Evolutionary conservation across 2,113 vertebrate genomes (phyloP), one percentile per base, ranked within the genome.

Genomic region (Sinocyclocheilus anophthalmus): DNA sequence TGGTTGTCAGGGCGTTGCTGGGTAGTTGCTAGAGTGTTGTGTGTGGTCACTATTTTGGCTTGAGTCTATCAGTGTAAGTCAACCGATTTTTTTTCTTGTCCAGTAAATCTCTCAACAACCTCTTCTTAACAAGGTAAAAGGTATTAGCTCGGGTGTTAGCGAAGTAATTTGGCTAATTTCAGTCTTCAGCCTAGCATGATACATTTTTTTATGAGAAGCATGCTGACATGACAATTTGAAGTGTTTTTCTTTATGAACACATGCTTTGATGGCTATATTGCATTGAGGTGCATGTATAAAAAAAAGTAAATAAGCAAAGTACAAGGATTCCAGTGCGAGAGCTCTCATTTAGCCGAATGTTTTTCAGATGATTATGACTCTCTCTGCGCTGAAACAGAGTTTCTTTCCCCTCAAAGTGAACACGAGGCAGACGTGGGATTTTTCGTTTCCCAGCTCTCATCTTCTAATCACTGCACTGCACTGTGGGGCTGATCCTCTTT

Each of bases 381-480:
- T 92, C 91, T 91, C 91, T 79, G 91, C 91, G 91, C 89, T 91
- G 91, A 92, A 93, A 92, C 82, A 84, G 91, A 93, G 92, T 90
- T 88, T 90, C 89, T 91, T 93, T 89, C 88, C 2, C 88, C 92
- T 94, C 91, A 92, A 92, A 94, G 92, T 94, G 92, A 94, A 94
- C 93, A 93, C 93, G 86, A 93, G 91, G 91, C 92, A 94, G 93
- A 91, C 93, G 90, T 93, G 90, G 93, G 95, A 95, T 96, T 95
- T 95, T 84, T 92, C 70, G 92, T 93, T 93, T 94, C 91, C 92
- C 93, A 92, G 92, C 94, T 95, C 93, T 94, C 94, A 93, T 94
- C 92, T 94, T 93, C 93, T 96, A 95, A 96, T 96, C 95, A 95
- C 94, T 94, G 91, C 92, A 94, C 94, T 93, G 94, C 93, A 94